Percentiles rank a stretch among this genome's conserved stretches.
Conservation (phyloP, 2,797 vertebrate species). For the Crocidura indochinensis region DNA sequence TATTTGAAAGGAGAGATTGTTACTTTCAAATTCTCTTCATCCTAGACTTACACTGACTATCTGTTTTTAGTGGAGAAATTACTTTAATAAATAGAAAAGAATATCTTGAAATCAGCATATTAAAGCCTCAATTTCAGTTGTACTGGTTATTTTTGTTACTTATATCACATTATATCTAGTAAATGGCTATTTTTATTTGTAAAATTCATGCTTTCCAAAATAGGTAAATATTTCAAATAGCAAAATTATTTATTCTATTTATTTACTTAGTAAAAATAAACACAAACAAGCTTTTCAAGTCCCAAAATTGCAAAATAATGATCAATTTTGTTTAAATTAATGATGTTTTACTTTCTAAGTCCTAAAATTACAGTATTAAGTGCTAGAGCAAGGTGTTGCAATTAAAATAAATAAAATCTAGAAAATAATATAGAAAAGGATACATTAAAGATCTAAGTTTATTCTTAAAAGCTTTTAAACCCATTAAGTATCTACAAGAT, state of each 20-base stretch:
- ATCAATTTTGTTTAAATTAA: conserved; percentile 68
- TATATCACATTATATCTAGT: background rate
- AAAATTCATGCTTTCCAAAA: conserved; percentile 12
- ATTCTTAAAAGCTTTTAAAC: conserved; percentile 13
- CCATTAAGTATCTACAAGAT: background rate
- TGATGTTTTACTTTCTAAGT: conserved; percentile 58
- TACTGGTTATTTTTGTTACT: conserved; percentile 11
- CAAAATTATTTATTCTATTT: conserved; percentile 49
- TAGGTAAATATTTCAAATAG: conserved; percentile 9
- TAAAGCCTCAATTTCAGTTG: conserved; percentile 29
- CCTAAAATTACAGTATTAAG: conserved; percentile 46
- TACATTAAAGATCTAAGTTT: conserved; percentile 44
- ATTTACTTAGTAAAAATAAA: conserved; percentile 75
- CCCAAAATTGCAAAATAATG: conserved; percentile 58
- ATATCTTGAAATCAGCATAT: background rate
- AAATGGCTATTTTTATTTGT: conserved; percentile 63
- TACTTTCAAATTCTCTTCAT: conserved; percentile 33
- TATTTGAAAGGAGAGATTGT: conserved; percentile 1
- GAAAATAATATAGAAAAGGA: conserved; percentile 6
- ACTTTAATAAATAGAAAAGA: conserved; percentile 58
- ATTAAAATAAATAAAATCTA: conserved; percentile 54
- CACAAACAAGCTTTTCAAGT: conserved; percentile 57
- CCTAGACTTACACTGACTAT: background rate
- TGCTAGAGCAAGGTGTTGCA: conserved; percentile 40
- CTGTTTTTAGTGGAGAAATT: conserved; percentile 7